phyloP scores from a whole-genome alignment of 1,140 invertebrate species.

The Radopholus similis region DNA sequence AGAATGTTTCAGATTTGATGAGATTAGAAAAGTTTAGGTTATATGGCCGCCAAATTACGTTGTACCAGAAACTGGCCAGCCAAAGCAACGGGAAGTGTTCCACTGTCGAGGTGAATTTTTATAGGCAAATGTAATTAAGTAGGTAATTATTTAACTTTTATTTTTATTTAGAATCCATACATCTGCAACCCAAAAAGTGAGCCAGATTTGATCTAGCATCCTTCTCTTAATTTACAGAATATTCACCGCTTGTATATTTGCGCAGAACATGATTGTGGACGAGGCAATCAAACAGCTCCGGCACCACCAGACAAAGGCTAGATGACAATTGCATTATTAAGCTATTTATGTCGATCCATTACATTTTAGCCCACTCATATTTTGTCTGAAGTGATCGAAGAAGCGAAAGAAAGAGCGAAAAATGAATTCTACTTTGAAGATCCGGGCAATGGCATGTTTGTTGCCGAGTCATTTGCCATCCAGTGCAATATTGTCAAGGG shows the following conservation, averaged over 20 bases:
- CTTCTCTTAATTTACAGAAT: neutral
- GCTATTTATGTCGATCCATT: neutral
- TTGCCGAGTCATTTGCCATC: conserved; percentile 53
- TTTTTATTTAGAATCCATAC: conserved; percentile 44
- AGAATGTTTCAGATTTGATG: neutral
- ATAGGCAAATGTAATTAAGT: neutral
- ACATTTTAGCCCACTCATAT: conserved; percentile 41
- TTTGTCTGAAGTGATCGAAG: conserved; percentile 47
- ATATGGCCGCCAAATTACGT: conserved; percentile 56
- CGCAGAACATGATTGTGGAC: conserved; percentile 53
- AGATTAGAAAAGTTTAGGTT: conserved; percentile 32
- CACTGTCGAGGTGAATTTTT: conserved; percentile 51
- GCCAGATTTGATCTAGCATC: neutral
- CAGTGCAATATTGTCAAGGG: conserved; percentile 57
- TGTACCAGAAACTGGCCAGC: conserved; percentile 57
- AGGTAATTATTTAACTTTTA: neutral
- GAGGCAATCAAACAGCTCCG: conserved; percentile 51
- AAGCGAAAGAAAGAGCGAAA: conserved; percentile 48
- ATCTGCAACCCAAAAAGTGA: conserved; percentile 46
- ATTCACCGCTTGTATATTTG: conserved; percentile 39
- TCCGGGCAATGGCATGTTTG: conserved; percentile 49
- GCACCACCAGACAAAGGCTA: conserved; percentile 42
- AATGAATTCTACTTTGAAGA: conserved; percentile 52
- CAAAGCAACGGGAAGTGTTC: conserved; percentile 55
- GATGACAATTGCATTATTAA: neutral